A percentile compares a stretch with the other conserved stretches of the same genome.
These are phyloP conservation scores for Dromococcyx pavoninus DNA, from an alignment of 2,797 vertebrate species.

Conservation along the genomic window DNA sequence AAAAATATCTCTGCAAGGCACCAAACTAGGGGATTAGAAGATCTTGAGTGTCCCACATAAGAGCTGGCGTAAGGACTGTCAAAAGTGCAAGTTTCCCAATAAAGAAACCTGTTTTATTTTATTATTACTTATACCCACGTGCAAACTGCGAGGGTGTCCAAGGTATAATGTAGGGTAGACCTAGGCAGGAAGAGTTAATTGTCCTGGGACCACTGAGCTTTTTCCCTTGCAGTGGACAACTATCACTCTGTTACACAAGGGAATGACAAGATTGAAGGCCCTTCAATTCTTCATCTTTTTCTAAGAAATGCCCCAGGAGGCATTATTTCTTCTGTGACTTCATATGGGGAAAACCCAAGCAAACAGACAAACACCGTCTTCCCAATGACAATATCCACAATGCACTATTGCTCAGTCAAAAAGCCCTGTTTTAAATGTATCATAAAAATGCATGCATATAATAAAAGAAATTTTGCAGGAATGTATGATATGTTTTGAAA, in stretches of 20 bases:
- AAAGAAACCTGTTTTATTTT: not conserved
- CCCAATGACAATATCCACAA: not conserved
- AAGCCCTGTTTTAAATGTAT: not conserved
- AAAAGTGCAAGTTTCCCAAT: not conserved
- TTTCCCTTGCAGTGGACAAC: not conserved
- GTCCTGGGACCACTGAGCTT: not conserved
- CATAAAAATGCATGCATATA: not conserved
- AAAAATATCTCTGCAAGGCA: not conserved
- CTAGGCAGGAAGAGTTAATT: not conserved
- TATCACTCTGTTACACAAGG: not conserved
- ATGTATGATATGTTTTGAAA: not conserved
- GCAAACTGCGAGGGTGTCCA: not conserved
- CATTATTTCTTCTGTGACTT: constrained; percentile 36
- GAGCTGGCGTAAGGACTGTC: not conserved
- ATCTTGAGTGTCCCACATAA: not conserved
- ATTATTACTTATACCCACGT: accelerated
- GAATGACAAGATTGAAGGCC: constrained; percentile 40
- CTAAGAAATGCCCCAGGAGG: constrained; percentile 1
- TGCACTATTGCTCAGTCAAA: not conserved
- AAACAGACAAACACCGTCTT: not conserved
- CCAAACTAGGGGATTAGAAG: accelerated
- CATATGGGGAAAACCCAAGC: not conserved
- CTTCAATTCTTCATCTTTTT: not conserved
- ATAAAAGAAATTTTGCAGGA: not conserved
- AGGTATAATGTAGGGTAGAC: not conserved